Percentiles rank a stretch among this genome's conserved stretches.
Conservation (phyloP, 2,797 vertebrate genomes). For the Pogonophryne albipinna region DNA sequence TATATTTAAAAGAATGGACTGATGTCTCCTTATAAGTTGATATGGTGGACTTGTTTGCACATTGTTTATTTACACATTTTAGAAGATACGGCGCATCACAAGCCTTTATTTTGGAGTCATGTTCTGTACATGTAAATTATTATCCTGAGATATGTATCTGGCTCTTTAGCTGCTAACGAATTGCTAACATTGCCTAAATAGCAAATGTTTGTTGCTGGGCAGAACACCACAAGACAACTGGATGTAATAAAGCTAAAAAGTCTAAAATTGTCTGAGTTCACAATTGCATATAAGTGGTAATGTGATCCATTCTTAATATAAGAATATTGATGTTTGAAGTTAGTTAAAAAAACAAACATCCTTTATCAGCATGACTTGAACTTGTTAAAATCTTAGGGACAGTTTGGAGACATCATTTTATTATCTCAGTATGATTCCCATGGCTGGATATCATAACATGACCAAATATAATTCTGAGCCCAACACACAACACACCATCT, state of each 20-base stretch:
- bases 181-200: background rate
- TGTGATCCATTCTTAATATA: background rate
- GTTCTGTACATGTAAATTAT: no score
- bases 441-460: constrained; percentile 14
- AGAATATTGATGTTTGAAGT: background rate
- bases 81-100: no score
- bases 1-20: background rate
- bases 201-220: background rate
- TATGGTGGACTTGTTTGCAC: no score
- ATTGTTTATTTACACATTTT: no score
- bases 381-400: background rate
- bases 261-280: no score
- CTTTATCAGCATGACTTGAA: background rate
- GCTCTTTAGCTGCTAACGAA: background rate
- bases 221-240: background rate
- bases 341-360: background rate
- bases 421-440: background rate
- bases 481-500: background rate
- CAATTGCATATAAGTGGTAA: background rate
- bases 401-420: background rate
- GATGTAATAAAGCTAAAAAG: background rate
- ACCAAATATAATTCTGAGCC: constrained; percentile 3
- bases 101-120: no score
- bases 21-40: background rate
- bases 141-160: no score